phyloP scores from a whole-genome alignment of 2,797 vertebrate species.

The Onychomys torridus region DNA sequence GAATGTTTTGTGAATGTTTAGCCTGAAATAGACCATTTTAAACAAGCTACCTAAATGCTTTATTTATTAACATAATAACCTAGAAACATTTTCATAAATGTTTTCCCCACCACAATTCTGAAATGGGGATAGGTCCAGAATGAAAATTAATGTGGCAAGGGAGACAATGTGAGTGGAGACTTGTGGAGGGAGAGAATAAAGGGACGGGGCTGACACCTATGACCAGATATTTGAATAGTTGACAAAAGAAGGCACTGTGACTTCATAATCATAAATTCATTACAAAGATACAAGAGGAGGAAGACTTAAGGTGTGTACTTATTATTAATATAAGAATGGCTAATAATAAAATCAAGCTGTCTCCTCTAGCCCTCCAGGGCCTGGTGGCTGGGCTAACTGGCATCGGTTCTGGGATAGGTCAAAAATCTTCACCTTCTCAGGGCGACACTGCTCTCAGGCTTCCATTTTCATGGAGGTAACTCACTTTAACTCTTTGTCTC shows the following conservation, averaged over 20 bases:
- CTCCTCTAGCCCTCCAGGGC: background rate
- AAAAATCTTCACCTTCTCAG: background rate
- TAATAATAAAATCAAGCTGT: background rate
- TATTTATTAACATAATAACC: background rate
- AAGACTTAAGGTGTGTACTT: background rate
- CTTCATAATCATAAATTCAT: background rate
- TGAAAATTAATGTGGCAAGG: background rate
- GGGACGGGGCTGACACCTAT: background rate
- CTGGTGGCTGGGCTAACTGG: background rate
- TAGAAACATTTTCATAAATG: background rate
- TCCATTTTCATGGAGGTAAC: constrained; percentile 8
- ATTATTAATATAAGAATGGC: background rate
- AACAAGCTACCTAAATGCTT: background rate
- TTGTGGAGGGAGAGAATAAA: background rate
- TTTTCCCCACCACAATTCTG: background rate
- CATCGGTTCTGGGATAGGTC: background rate
- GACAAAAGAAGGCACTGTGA: background rate
- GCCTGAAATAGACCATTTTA: background rate
- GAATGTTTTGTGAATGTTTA: background rate
- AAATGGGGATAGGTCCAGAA: background rate
- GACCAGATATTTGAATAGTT: background rate
- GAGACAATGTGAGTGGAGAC: background rate
- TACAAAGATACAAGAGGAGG: background rate
- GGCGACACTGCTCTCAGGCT: background rate
- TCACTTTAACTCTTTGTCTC: constrained; percentile 24